phyloP scores from a whole-genome alignment of 2,113 vertebrate genomes.

The Sapajus apella region DNA sequence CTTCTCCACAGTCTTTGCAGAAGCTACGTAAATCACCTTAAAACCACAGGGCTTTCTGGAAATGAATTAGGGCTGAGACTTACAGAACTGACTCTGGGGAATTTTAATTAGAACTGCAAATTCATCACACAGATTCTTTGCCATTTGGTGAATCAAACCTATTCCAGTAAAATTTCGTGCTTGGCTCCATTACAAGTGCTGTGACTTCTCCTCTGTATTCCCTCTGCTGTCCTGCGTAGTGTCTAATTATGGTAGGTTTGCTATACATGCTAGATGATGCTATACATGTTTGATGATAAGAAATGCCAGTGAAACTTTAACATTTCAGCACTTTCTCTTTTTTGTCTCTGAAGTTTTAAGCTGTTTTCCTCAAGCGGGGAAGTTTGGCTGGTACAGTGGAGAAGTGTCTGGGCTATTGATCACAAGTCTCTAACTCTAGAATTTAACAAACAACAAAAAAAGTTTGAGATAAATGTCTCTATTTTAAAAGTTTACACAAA shows the following conservation, averaged over 20 bases:
- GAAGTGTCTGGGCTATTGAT: neutral
- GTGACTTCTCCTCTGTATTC: neutral
- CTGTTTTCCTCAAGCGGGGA: neutral
- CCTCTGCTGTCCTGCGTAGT: neutral
- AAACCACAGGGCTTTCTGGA: neutral
- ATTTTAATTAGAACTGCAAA: slow-evolving; percentile 45
- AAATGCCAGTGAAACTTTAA: slow-evolving; percentile 9
- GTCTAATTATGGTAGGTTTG: neutral
- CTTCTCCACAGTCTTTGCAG: neutral
- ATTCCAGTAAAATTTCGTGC: neutral
- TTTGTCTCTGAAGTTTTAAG: neutral
- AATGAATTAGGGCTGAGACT: neutral
- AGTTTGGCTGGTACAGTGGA: neutral
- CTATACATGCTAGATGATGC: neutral
- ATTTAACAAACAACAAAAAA: neutral
- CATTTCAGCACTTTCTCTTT: neutral
- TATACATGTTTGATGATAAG: neutral
- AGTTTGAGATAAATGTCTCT: neutral
- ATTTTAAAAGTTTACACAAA: slow-evolving; percentile 4
- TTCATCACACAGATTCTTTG: slow-evolving; percentile 22
- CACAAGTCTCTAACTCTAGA: neutral
- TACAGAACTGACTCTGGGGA: slow-evolving; percentile 13
- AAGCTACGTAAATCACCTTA: neutral
- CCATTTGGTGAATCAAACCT: neutral
- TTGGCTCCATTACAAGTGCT: neutral